phyloP scores from a whole-genome alignment of 2,113 vertebrate species.

The Orycteropus afer region DNA sequence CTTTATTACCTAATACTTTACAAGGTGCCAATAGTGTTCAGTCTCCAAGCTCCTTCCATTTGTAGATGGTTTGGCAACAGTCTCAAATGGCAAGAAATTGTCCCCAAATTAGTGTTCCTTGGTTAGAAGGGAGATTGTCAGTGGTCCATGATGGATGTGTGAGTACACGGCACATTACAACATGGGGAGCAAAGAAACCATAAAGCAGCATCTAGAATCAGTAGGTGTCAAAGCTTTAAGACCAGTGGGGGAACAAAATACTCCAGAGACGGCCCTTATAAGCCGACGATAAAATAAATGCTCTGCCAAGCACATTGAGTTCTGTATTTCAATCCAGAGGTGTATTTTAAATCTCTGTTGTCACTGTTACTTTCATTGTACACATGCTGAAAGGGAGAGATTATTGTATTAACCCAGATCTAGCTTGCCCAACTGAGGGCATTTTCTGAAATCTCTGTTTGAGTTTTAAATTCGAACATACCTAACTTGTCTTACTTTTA shows the following conservation, averaged over 20 bases:
- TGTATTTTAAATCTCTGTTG: slow-evolving; percentile 66
- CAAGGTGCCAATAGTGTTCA: slow-evolving; percentile 72
- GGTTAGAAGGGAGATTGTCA: slow-evolving; percentile 25
- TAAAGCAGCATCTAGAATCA: slow-evolving; percentile 7
- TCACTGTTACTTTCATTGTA: slow-evolving; percentile 3
- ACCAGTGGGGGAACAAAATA: neutral
- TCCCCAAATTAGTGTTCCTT: slow-evolving; percentile 18
- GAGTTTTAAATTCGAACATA: slow-evolving; percentile 69
- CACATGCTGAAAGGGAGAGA: slow-evolving; percentile 46
- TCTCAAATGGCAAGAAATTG: slow-evolving; percentile 77
- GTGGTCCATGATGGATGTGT: neutral
- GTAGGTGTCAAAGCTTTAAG: slow-evolving; percentile 7
- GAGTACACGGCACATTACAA: neutral
- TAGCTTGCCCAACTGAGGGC: slow-evolving; percentile 52
- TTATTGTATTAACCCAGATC: slow-evolving; percentile 51
- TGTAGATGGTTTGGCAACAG: slow-evolving; percentile 77
- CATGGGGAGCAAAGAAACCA: neutral
- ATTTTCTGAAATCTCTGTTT: slow-evolving; percentile 50
- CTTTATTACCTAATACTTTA: slow-evolving; percentile 79
- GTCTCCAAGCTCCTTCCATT: slow-evolving; percentile 73
- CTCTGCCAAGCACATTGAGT: neutral
- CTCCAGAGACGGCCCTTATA: slow-evolving; percentile 9
- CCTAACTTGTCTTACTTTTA: slow-evolving; percentile 65
- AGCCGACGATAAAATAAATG: slow-evolving; percentile 27
- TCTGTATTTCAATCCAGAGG: slow-evolving; percentile 50